Evolutionary conservation across 37 sponge, comb jelly and placozoan genomes (phyloP).

Genomic region (Dysidea cf. avara): DNA sequence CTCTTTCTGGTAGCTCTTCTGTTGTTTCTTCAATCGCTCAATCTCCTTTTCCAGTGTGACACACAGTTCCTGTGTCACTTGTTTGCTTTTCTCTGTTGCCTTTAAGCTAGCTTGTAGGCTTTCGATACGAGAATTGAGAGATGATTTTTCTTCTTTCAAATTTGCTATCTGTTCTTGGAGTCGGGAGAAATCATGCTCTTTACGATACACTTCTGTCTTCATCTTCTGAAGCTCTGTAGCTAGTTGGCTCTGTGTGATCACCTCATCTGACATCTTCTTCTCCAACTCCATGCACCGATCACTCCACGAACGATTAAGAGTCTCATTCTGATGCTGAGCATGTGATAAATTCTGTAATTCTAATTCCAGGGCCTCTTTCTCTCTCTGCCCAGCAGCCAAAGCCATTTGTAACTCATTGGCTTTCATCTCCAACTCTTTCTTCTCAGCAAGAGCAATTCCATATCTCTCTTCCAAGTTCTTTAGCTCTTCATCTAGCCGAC

Average conservation of each 20-base stretch:
- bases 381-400: conserved; percentile 18
- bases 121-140: conserved; percentile 10
- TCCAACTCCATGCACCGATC: conserved; percentile 13
- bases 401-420: background rate
- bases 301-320: conserved; percentile 8
- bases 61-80: conserved; percentile 36
- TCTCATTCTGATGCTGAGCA: conserved; percentile 15
- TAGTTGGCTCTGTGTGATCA: conserved; percentile 1
- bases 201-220: background rate
- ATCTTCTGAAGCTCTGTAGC: conserved; percentile 7
- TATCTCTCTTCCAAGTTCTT: conserved; percentile 3
- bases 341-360: background rate
- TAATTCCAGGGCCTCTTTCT: conserved; percentile 12
- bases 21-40: conserved; percentile 1
- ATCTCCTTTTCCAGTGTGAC: conserved; percentile 47
- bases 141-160: conserved; percentile 12
- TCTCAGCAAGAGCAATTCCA: background rate
- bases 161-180: background rate
- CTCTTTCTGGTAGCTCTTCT: conserved; percentile 37
- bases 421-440: background rate
- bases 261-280: conserved; percentile 8
- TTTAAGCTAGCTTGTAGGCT: conserved; percentile 17
- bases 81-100: conserved; percentile 19
- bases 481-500: conserved; percentile 9
- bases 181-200: conserved; percentile 6